Conservation (phyloP, 2,888 invertebrate species). For the Lacanobia oleracea region DNA sequence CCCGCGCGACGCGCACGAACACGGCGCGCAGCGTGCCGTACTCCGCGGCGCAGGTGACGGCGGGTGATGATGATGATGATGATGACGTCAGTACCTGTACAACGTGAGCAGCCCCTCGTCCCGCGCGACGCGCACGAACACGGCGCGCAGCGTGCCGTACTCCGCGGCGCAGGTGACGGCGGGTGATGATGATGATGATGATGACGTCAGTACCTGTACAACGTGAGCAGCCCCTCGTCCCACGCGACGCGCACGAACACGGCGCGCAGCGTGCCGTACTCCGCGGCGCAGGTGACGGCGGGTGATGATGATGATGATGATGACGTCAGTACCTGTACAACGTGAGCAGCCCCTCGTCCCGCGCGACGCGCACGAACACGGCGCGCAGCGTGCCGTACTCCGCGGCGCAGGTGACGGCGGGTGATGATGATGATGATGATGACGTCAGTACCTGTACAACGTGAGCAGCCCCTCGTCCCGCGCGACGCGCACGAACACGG, state of each 20-base stretch:
- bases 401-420: conserved; percentile 96
- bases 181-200: too few species aligned
- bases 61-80: too few species aligned
- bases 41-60: conserved; percentile 95
- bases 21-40: conserved; percentile 91
- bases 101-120: conserved; percentile 95
- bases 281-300: conserved; percentile 96
- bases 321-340: conserved; percentile 91
- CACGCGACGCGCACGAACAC: conserved; percentile 93
- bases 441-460: conserved; percentile 90
- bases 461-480: conserved; percentile 94
- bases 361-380: conserved; percentile 93
- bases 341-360: conserved; percentile 94
- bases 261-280: conserved; percentile 90
- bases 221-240: conserved; percentile 94
- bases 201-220: conserved; percentile 90
- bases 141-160: conserved; percentile 90
- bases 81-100: conserved; percentile 88
- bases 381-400: conserved; percentile 91
- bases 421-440: too few species aligned
- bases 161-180: conserved; percentile 96
- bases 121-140: conserved; percentile 93
- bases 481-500: conserved; percentile 93
- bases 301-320: too few species aligned
- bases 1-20: conserved; percentile 92